Evolutionary conservation across 1,140 invertebrate species (phyloP).

Genomic region (Frieseomelitta varia): DNA sequence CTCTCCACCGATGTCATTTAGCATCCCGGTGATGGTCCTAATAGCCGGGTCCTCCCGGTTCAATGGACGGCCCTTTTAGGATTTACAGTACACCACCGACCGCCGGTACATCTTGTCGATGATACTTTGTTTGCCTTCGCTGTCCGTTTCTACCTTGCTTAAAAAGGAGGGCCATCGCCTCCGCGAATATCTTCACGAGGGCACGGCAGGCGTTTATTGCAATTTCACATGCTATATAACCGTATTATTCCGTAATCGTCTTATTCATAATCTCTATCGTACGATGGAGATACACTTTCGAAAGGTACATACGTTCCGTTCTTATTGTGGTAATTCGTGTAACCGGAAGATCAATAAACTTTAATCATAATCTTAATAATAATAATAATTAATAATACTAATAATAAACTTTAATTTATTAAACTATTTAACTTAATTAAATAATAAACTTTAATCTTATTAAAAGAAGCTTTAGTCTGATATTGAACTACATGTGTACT

Average conservation of each 20-base stretch:
- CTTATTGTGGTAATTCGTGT: background rate
- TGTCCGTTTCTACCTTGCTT: constrained; percentile 8
- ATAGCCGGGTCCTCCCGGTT: constrained; percentile 71
- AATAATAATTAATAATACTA: no score
- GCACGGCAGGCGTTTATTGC: background rate
- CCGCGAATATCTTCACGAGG: background rate
- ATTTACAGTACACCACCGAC: constrained; percentile 71
- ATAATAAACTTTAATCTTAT: no score
- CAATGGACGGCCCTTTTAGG: constrained; percentile 66
- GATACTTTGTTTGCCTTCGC: constrained; percentile 44
- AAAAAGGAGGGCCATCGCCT: background rate
- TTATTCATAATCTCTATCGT: no score
- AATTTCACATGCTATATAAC: background rate
- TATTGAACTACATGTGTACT: no score
- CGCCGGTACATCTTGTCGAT: constrained; percentile 54
- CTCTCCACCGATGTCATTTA: constrained; percentile 79
- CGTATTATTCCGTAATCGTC: background rate
- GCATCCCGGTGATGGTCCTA: constrained; percentile 78
- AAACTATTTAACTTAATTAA: no score
- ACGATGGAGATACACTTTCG: background rate
- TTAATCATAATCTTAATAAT: no score
- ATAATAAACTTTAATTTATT: no score
- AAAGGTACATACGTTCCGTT: no score
- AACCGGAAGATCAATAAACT: background rate
- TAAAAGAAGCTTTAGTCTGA: no score